Base-by-base conservation (phyloP, 2,888 invertebrate genomes). In the Pterostichus madidus region DNA sequence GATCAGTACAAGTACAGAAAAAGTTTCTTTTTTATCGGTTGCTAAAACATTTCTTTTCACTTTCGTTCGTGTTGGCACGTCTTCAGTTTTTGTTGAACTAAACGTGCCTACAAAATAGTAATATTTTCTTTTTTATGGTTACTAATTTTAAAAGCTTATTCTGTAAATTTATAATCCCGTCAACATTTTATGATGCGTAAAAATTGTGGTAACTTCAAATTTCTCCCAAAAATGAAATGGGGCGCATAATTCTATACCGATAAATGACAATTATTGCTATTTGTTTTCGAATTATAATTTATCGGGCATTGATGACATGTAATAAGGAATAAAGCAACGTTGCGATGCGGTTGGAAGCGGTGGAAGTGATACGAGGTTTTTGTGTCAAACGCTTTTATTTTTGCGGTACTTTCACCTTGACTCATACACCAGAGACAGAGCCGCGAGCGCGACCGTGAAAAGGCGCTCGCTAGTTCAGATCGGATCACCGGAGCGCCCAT, bases 351-450 rank as follows among this genome's bases (percentile, higher is more conserved):
- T 68, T 13, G 32, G 17, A 13, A 11, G 31, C 24, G 59, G 13
- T 59, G 68, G 44, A 75, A 73, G 31, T 15, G 75, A 75, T 75
- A 81, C 32, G 81, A 81, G 75, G 81, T 81, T 81, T 81, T 75
- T 81, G 81, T 81, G 81, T 81, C 81, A 81, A 75, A 81, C 61
- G 75, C 75, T 81, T 81, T 81, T 81, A 81, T 81, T 81, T 81
- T 75, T 81, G 81, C 75, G 75, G 75, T 24, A 81, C 81, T 81
- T 81, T 81, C 81, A 81, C 81, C 81, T 81, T 81, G 81, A 81
- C 81, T 75, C 56, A 13, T 3, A 39, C 39, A 39, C 39, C 7
- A 39, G 39, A 39, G 39, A 39, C 39, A 39, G 39, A 59, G 10
- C 13, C 59, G 17, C 68, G 17, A 53, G 75, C 81, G 75, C 75